These are phyloP conservation scores for Pyrgus malvae DNA, from an alignment of 2,888 invertebrate genomes.

Conservation along the genomic window DNA sequence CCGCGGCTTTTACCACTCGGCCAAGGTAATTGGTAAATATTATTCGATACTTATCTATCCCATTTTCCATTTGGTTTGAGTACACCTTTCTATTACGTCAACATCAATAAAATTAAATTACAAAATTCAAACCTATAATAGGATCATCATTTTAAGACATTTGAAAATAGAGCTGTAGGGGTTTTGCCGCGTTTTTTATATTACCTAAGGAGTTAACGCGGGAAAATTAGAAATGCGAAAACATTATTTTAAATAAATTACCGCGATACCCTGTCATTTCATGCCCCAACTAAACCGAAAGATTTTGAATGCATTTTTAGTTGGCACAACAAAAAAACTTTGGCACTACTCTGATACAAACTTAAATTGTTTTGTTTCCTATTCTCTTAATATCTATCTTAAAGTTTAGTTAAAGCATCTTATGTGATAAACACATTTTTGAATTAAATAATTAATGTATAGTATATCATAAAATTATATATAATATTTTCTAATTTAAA, in stretches of 20 bases:
- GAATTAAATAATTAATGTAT: constrained; percentile 28
- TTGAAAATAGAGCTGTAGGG: neutral
- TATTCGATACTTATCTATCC: no score
- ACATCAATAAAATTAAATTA: no score
- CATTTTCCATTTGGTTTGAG: no score
- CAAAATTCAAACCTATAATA: no score
- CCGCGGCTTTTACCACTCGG: no score
- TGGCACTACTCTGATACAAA: constrained; percentile 65
- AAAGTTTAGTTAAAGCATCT: constrained; percentile 76
- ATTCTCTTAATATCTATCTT: constrained; percentile 66
- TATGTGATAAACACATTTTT: constrained; percentile 61
- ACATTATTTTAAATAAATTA: constrained; percentile 40
- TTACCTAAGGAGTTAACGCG: neutral
- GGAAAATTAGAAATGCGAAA: constrained; percentile 20
- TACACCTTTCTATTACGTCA: no score
- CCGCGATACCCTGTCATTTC: constrained; percentile 75
- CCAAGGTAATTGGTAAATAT: no score
- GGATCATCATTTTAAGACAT: no score
- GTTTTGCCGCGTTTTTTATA: neutral
- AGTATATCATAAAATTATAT: constrained; percentile 27
- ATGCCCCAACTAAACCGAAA: constrained; percentile 57
- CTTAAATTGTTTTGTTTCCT: constrained; percentile 33
- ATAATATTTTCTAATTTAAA: constrained; percentile 29
- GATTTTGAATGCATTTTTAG: constrained; percentile 56
- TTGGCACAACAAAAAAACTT: constrained; percentile 34